These are phyloP conservation scores for Tarsius wallacei DNA, from an alignment of 2,797 vertebrate genomes.

Conservation along the genomic window DNA sequence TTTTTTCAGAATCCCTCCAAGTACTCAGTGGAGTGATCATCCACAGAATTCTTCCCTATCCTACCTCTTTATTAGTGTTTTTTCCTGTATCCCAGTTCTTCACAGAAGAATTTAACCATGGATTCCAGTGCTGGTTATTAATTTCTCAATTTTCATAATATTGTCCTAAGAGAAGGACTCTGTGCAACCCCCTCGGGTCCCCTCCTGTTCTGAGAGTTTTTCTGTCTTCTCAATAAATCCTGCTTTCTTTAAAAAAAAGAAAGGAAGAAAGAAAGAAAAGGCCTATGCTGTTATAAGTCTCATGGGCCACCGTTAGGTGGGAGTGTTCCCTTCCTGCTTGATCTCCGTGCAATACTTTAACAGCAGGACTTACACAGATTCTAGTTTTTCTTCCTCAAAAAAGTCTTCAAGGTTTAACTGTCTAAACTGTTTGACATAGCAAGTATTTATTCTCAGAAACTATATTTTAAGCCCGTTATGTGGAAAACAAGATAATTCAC, in stretches of 20 bases:
- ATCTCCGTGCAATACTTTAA: too few species aligned
- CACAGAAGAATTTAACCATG: background rate
- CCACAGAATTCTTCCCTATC: too few species aligned
- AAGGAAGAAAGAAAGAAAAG: too few species aligned
- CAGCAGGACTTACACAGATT: accelerated
- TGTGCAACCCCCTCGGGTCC: too few species aligned
- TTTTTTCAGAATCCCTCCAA: background rate
- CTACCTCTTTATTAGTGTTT: accelerated
- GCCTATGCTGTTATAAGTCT: background rate
- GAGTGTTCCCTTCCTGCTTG: too few species aligned
- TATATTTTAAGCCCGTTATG: background rate
- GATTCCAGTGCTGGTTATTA: accelerated
- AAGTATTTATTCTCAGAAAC: background rate
- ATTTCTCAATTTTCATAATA: background rate
- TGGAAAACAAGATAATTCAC: background rate
- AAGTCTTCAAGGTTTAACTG: background rate
- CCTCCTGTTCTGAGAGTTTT: too few species aligned
- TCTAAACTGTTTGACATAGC: background rate
- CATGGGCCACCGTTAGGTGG: accelerated
- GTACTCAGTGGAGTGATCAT: accelerated
- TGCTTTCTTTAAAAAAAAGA: too few species aligned
- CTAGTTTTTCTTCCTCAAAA: background rate
- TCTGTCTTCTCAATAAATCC: too few species aligned
- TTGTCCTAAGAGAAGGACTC: accelerated
- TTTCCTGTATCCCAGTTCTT: background rate